Evolutionary conservation across 2,888 invertebrate species (phyloP).

Genomic region (Mesorhabditis belari): DNA sequence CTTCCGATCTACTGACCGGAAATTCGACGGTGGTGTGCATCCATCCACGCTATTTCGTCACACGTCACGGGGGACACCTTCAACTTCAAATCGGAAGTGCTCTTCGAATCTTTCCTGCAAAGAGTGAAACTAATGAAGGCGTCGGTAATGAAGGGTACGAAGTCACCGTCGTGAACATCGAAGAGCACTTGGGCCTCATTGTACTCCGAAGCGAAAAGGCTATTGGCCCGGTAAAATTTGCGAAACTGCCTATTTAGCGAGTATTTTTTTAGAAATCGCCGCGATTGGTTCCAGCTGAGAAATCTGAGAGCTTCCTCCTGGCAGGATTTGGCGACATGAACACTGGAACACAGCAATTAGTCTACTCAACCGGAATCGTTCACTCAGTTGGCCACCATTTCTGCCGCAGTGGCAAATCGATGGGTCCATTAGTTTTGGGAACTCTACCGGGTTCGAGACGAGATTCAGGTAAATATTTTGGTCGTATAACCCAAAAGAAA

Average conservation of each 20-base stretch:
- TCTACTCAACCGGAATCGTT: constrained; percentile 14
- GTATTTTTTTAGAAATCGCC: constrained; percentile 17
- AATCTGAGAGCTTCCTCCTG: constrained; percentile 16
- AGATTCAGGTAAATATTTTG: constrained; percentile 26
- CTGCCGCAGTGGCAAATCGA: constrained; percentile 2
- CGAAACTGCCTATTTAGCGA: background rate
- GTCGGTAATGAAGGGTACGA: constrained; percentile 10
- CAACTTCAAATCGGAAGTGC: constrained; percentile 3
- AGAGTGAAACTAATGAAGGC: constrained; percentile 12
- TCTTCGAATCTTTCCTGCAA: constrained; percentile 7
- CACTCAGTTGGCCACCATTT: constrained; percentile 15
- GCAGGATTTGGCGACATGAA: constrained; percentile 16
- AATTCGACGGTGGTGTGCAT: constrained; percentile 7
- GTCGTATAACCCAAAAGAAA: constrained; percentile 16
- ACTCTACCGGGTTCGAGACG: constrained; percentile 16
- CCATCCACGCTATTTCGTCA: constrained; percentile 7
- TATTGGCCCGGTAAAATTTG: constrained; percentile 15
- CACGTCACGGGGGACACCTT: constrained; percentile 7
- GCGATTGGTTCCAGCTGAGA: constrained; percentile 10
- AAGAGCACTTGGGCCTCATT: constrained; percentile 19
- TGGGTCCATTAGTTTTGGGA: constrained; percentile 24
- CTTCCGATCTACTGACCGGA: background rate
- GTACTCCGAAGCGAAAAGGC: constrained; percentile 15
- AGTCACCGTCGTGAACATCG: constrained; percentile 16
- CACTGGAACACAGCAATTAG: constrained; percentile 8